Evolutionary conservation across 2,888 invertebrate species (phyloP).

Genomic region (Polymixis flavicincta): DNA sequence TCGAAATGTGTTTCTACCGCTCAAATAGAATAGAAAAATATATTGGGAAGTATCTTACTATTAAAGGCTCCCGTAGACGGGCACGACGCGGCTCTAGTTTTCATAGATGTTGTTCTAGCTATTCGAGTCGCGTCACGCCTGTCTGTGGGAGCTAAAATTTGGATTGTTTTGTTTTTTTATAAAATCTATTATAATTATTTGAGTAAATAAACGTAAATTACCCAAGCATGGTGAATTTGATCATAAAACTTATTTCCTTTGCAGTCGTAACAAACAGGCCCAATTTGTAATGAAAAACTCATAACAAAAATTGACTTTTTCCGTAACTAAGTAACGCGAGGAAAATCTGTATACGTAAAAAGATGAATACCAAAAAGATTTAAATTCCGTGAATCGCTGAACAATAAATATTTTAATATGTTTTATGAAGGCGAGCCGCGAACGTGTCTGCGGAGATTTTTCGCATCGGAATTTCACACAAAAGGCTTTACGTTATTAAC

Average conservation of each 20-base stretch:
- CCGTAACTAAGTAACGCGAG: background rate
- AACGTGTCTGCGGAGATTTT: slow-evolving; percentile 70
- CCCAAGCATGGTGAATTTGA: background rate
- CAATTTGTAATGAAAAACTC: background rate
- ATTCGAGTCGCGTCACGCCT: too few species aligned
- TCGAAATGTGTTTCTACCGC: slow-evolving; percentile 4
- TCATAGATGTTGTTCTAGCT: too few species aligned
- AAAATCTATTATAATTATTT: too few species aligned
- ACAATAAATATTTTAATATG: slow-evolving; percentile 57
- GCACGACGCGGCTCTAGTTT: too few species aligned
- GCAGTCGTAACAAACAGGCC: background rate
- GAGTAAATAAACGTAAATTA: too few species aligned
- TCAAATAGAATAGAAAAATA: background rate
- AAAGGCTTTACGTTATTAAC: slow-evolving; percentile 81
- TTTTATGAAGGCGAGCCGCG: slow-evolving; percentile 29
- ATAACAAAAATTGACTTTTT: background rate
- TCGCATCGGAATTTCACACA: slow-evolving; percentile 78
- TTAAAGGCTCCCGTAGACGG: too few species aligned
- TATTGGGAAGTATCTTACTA: background rate
- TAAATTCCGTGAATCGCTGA: slow-evolving; percentile 25
- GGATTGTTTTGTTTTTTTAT: too few species aligned
- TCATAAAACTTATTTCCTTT: background rate
- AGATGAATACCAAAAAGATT: slow-evolving; percentile 22
- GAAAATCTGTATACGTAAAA: slow-evolving; percentile 22
- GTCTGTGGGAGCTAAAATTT: too few species aligned